Conservation (phyloP, 2,888 invertebrate genomes). For the Acleris literana region DNA sequence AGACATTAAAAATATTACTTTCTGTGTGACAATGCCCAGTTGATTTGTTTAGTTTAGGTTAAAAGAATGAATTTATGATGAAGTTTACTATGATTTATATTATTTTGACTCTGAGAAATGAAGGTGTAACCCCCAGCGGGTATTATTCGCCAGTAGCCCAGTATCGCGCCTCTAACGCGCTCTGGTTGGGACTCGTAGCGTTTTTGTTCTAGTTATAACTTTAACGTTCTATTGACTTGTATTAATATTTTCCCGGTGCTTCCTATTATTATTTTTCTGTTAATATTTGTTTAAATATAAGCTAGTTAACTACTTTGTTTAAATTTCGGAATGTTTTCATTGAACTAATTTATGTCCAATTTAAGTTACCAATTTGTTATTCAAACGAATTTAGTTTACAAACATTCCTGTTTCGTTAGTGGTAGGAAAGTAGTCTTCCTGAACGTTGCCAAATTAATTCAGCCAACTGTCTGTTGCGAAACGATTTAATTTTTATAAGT, state of each 20-base stretch:
- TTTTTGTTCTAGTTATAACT: conserved; percentile 62
- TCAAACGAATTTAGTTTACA: conserved; percentile 80
- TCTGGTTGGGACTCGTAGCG: conserved; percentile 42
- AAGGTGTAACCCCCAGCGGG: too few species aligned
- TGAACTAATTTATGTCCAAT: conserved; percentile 66
- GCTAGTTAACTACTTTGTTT: conserved; percentile 71
- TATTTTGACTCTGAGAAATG: too few species aligned
- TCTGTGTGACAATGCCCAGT: not conserved
- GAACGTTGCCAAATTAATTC: conserved; percentile 82
- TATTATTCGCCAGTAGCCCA: too few species aligned
- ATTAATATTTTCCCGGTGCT: conserved; percentile 76
- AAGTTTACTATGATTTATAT: too few species aligned
- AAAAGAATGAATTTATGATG: too few species aligned
- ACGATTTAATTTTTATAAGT: conserved; percentile 72
- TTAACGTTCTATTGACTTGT: conserved; percentile 56
- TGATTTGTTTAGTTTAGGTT: too few species aligned
- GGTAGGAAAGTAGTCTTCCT: conserved; percentile 83
- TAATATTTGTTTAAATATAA: conserved; percentile 76
- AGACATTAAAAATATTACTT: not conserved
- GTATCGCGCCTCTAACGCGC: not conserved
- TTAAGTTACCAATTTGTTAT: conserved; percentile 80
- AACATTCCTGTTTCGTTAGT: conserved; percentile 81
- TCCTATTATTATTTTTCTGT: conserved; percentile 80
- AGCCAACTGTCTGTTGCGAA: conserved; percentile 80
- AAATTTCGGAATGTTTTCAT: conserved; percentile 59